These are phyloP conservation scores for Eudiplozoon nipponicum DNA, from an alignment of 2,888 invertebrate species.

Conservation along the genomic window DNA sequence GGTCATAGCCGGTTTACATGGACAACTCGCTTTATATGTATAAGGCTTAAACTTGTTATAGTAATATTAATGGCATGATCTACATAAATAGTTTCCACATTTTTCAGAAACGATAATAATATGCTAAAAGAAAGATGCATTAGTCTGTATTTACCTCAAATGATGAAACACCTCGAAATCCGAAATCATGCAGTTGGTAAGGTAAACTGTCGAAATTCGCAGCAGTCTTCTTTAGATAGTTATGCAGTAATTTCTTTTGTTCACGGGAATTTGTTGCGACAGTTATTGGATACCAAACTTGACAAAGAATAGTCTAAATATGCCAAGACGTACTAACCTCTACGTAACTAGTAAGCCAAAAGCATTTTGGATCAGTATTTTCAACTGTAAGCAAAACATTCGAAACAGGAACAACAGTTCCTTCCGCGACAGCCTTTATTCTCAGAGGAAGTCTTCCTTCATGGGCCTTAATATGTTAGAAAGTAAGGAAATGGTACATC, in stretches of 20 bases:
- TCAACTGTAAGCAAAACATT: constrained; percentile 32
- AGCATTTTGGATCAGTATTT: constrained; percentile 30
- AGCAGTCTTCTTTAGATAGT: constrained; percentile 26
- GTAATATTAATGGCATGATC: no score
- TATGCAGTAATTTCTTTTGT: constrained; percentile 27
- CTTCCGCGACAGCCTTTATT: constrained; percentile 30
- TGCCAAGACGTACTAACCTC: constrained; percentile 27
- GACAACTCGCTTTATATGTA: no score
- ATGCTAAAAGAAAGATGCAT: neutral
- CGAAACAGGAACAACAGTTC: constrained; percentile 26
- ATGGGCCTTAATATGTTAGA: constrained; percentile 22
- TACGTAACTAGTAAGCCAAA: constrained; percentile 30
- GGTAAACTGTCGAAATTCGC: constrained; percentile 24
- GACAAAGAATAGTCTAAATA: constrained; percentile 30
- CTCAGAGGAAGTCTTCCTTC: constrained; percentile 28
- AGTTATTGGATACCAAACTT: constrained; percentile 32
- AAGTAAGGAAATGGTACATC: constrained; percentile 21
- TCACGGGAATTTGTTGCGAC: constrained; percentile 29
- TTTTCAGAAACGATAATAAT: no score
- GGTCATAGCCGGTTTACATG: no score
- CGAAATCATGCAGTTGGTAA: constrained; percentile 30
- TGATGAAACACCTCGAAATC: constrained; percentile 29
- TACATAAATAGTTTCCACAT: no score
- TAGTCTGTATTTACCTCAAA: constrained; percentile 25
- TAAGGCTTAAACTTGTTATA: no score